Evolutionary conservation across 2,888 invertebrate species (phyloP).

Genomic region (Eurois occulta): DNA sequence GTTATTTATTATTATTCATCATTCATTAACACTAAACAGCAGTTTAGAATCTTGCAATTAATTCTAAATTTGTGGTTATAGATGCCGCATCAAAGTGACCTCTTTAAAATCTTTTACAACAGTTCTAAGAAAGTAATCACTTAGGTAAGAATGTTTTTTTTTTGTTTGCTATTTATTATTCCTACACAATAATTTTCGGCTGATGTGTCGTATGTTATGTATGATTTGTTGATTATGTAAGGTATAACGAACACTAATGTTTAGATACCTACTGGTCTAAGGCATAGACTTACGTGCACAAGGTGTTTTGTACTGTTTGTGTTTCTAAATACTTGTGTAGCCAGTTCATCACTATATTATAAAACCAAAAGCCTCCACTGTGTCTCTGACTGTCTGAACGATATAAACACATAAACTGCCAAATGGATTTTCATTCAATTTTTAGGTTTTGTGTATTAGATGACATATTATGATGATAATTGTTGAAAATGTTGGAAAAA

Average conservation of each 20-base stretch:
- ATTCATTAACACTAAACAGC: not conserved
- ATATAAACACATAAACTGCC: too few species aligned
- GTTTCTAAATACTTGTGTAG: too few species aligned
- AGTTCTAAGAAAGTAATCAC: constrained; percentile 17
- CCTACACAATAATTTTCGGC: not conserved
- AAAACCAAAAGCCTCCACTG: too few species aligned
- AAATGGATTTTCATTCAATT: too few species aligned
- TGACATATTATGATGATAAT: too few species aligned
- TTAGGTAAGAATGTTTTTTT: constrained; percentile 46
- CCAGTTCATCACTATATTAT: too few species aligned
- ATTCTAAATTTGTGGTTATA: constrained; percentile 5
- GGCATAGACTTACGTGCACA: not conserved
- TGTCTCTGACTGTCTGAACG: too few species aligned
- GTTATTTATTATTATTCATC: not conserved
- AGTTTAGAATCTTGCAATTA: not conserved
- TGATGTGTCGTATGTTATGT: not conserved
- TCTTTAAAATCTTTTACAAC: not conserved
- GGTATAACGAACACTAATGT: not conserved
- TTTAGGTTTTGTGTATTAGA: too few species aligned
- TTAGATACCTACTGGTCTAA: not conserved
- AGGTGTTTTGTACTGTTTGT: not conserved
- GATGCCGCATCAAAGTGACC: constrained; percentile 26
- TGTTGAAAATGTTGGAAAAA: too few species aligned
- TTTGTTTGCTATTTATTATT: not conserved
- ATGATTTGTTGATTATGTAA: not conserved